phyloP scores from a whole-genome alignment of 1,140 invertebrate genomes.

The Tenebrio molitor region DNA sequence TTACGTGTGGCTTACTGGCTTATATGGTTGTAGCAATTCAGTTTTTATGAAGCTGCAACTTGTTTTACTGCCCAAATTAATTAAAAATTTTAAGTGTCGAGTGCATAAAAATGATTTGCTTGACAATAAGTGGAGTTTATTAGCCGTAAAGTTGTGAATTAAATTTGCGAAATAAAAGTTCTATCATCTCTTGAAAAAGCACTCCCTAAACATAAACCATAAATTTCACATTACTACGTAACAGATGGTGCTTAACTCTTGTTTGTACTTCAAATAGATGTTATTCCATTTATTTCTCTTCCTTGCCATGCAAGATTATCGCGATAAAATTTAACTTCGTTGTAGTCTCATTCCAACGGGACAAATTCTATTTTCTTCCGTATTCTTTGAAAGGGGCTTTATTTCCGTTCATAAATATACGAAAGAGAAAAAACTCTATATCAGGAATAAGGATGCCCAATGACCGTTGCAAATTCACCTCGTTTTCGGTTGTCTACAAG shows the following conservation, averaged over 20 bases:
- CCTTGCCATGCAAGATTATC: conserved; percentile 32
- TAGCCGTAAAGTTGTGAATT: conserved; percentile 10
- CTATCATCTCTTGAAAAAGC: background rate
- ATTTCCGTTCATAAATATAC: conserved; percentile 1
- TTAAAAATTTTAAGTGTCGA: background rate
- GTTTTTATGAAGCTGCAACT: too few relatives aligned
- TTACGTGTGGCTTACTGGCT: too few relatives aligned
- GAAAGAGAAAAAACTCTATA: conserved; percentile 6
- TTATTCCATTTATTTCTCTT: conserved; percentile 22
- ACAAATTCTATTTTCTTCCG: conserved; percentile 21
- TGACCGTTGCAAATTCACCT: background rate
- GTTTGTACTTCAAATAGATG: conserved; percentile 28
- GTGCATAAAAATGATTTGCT: conserved; percentile 12
- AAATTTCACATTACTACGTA: conserved; percentile 20
- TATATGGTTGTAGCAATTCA: too few relatives aligned
- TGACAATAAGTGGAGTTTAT: conserved; percentile 8
- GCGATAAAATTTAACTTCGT: conserved; percentile 36
- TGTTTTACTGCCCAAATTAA: too few relatives aligned
- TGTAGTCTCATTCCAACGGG: conserved; percentile 10
- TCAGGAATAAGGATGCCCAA: background rate
- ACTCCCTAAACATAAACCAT: conserved; percentile 8
- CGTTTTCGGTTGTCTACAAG: background rate
- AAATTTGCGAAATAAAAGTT: conserved; percentile 9
- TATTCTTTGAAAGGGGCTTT: background rate
- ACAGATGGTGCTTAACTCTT: conserved; percentile 23